phyloP scores from a whole-genome alignment of 2,113 vertebrate genomes.

The Hemiscyllium ocellatum region DNA sequence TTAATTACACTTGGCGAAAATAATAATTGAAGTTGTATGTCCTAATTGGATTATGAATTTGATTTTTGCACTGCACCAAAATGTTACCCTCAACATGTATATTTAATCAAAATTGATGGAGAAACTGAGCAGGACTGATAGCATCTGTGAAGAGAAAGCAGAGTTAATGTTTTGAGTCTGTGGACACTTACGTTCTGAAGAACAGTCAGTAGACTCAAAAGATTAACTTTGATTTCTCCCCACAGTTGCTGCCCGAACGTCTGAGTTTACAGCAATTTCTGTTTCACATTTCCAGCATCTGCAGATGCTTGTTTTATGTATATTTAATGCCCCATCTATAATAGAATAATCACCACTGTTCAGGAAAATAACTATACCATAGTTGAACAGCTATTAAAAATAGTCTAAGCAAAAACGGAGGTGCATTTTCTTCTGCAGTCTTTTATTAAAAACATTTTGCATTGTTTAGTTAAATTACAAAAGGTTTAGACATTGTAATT shows the following conservation, averaged over 20 bases:
- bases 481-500: neutral
- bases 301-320: too few species aligned
- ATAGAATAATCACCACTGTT: too few species aligned
- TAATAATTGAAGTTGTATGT: neutral
- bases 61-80: neutral
- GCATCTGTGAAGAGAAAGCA: too few species aligned
- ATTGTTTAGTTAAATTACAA: constrained; percentile 2
- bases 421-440: neutral
- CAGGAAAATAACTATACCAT: too few species aligned
- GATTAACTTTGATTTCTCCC: too few species aligned
- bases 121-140: neutral
- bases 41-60: neutral
- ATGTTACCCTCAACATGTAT: neutral
- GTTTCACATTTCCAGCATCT: too few species aligned
- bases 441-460: constrained; percentile 8
- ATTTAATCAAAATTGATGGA: neutral
- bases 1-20: neutral
- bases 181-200: too few species aligned
- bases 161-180: too few species aligned
- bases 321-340: too few species aligned
- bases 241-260: too few species aligned
- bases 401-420: neutral
- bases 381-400: neutral
- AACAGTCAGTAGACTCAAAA: too few species aligned
- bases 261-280: too few species aligned